A percentile compares a stretch with the other conserved stretches of the same genome.
phyloP scores from a whole-genome alignment of 2,888 invertebrate species.

The Axea sp. region DNA sequence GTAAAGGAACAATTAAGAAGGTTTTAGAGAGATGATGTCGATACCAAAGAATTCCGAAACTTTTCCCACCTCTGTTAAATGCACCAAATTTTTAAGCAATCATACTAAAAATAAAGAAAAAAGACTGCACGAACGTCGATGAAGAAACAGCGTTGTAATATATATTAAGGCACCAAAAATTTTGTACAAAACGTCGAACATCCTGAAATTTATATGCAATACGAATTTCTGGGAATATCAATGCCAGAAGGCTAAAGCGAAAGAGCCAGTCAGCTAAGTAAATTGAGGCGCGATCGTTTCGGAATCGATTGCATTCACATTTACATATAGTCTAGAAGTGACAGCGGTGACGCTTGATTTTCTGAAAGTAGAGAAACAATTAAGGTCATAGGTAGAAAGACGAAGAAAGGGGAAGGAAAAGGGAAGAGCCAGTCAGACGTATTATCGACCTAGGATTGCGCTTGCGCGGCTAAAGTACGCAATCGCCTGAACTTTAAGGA shows the following conservation, averaged over 20 bases:
- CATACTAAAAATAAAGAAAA: conserved; percentile 11
- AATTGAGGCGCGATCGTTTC: background rate
- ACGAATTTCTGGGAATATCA: conserved; percentile 69
- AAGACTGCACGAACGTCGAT: conserved; percentile 23
- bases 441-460: conserved; percentile 76
- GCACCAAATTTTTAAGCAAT: conserved; percentile 28
- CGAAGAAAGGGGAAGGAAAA: conserved; percentile 47
- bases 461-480: conserved; percentile 75
- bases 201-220: no score
- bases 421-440: conserved; percentile 48
- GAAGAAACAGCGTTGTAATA: background rate
- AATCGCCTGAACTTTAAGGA: conserved; percentile 67
- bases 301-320: conserved; percentile 3
- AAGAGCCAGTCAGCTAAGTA: conserved; percentile 10
- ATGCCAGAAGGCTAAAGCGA: conserved; percentile 63
- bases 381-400: conserved; percentile 44
- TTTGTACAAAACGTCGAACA: no score
- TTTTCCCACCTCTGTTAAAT: conserved; percentile 25
- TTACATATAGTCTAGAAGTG: conserved; percentile 32
- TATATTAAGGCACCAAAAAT: no score
- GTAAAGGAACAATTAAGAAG: background rate
- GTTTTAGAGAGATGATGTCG: conserved; percentile 1
- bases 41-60: conserved; percentile 41
- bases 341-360: conserved; percentile 16
- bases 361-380: conserved; percentile 39